A percentile compares a stretch with the other conserved stretches of the same genome.
phyloP scores from a whole-genome alignment of 2,113 vertebrate species.

The Phylloscopus trochiloides region DNA sequence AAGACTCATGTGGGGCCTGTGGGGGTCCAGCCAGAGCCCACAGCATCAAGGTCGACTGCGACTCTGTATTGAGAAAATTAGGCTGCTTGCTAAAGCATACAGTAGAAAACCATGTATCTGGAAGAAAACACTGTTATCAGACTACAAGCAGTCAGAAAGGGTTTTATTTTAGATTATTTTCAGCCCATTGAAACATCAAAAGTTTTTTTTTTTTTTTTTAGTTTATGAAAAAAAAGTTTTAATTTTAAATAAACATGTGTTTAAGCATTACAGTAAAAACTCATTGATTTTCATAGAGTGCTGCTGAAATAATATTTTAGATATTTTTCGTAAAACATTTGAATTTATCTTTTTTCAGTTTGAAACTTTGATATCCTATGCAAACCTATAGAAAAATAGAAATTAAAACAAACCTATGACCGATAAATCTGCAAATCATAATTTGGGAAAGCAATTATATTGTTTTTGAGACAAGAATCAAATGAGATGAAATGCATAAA shows the following conservation, averaged over 20 bases:
- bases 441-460: neutral
- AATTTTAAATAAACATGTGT: neutral
- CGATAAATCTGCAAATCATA: neutral
- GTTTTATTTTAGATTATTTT: neutral
- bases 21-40: neutral
- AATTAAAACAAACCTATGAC: neutral
- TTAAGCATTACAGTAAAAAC: neutral
- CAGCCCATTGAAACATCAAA: neutral
- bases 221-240: neutral
- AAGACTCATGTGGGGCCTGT: rapidly evolving
- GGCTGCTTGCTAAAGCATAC: neutral
- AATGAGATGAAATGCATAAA: neutral
- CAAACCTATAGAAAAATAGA: neutral
- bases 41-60: neutral
- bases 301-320: neutral
- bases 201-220: neutral
- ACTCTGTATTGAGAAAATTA: neutral
- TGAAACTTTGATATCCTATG: neutral
- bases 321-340: neutral
- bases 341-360: neutral
- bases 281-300: neutral
- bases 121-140: neutral
- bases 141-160: neutral
- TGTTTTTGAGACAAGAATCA: neutral
- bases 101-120: neutral